These are phyloP conservation scores for Eurypyga helias DNA, from an alignment of 2,113 vertebrate species.

Conservation along the genomic window DNA sequence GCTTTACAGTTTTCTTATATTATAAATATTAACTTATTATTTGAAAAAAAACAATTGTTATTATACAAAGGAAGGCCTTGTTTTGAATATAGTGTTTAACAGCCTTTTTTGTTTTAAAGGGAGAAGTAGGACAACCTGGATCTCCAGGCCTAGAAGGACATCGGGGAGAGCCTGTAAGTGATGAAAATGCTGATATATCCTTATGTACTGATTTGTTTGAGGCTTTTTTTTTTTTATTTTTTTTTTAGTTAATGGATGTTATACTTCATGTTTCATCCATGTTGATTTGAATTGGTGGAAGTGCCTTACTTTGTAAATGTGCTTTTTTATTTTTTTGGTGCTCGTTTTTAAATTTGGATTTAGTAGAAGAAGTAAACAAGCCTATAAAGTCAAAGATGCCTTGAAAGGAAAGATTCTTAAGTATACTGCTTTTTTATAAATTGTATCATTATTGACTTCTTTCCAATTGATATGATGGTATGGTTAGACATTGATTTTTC, in stretches of 20 bases:
- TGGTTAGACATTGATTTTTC: neutral
- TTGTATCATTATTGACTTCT: neutral
- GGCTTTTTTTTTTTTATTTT: rapidly evolving
- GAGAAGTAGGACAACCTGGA: conserved; percentile 76
- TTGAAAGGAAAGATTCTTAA: neutral
- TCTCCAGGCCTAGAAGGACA: conserved; percentile 75
- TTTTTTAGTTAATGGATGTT: neutral
- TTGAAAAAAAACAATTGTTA: neutral
- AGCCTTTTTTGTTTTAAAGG: conserved; percentile 52
- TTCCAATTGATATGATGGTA: neutral
- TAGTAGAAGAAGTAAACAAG: neutral
- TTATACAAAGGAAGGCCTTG: neutral
- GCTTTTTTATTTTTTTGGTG: neutral
- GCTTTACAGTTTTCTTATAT: neutral
- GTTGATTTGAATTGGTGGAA: neutral
- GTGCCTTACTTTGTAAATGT: neutral
- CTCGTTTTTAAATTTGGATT: neutral
- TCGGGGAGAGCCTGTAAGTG: conserved; percentile 77
- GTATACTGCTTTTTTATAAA: neutral
- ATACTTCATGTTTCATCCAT: neutral
- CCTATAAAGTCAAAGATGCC: neutral
- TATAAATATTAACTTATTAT: neutral
- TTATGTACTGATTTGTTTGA: neutral
- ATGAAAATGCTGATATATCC: neutral
- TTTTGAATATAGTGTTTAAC: neutral